phyloP scores from a whole-genome alignment of 2,113 vertebrate genomes.

The Thunnus maccoyii region DNA sequence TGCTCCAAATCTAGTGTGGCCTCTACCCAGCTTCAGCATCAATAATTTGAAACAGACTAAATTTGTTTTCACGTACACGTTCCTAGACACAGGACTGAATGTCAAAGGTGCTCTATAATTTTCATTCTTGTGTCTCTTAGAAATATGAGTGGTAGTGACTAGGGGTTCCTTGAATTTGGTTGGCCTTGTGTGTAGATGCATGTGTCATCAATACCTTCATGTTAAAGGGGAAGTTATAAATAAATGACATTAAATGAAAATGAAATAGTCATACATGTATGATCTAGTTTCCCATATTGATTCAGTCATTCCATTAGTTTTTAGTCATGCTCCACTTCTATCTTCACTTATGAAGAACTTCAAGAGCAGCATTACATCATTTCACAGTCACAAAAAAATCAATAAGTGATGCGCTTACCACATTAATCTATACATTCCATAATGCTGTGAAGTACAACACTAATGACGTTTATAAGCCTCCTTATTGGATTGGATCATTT shows the following conservation, averaged over 20 bases:
- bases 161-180: not conserved
- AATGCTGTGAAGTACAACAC: not conserved
- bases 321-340: too few relatives aligned
- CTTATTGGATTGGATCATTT: not conserved
- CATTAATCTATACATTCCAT: not conserved
- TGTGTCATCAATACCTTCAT: not conserved
- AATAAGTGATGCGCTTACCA: not conserved
- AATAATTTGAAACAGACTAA: conserved; percentile 21
- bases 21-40: conserved; percentile 3
- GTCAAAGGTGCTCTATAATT: too few relatives aligned
- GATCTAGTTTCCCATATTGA: too few relatives aligned
- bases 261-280: too few relatives aligned
- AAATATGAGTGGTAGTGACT: not conserved
- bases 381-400: not conserved
- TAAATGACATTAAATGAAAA: too few relatives aligned
- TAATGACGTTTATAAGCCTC: not conserved
- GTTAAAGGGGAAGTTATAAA: too few relatives aligned
- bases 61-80: conserved; percentile 9
- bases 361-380: not conserved
- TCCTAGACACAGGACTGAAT: not conserved
- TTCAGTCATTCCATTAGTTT: too few relatives aligned
- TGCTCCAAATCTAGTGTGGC: conserved; percentile 2
- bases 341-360: too few relatives aligned
- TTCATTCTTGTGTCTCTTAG: not conserved
- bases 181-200: not conserved